A percentile compares a stretch with the other conserved stretches of the same genome.
Evolutionary conservation across 1,140 invertebrate species (phyloP).

Genomic region (Lasaia peninsularis): DNA sequence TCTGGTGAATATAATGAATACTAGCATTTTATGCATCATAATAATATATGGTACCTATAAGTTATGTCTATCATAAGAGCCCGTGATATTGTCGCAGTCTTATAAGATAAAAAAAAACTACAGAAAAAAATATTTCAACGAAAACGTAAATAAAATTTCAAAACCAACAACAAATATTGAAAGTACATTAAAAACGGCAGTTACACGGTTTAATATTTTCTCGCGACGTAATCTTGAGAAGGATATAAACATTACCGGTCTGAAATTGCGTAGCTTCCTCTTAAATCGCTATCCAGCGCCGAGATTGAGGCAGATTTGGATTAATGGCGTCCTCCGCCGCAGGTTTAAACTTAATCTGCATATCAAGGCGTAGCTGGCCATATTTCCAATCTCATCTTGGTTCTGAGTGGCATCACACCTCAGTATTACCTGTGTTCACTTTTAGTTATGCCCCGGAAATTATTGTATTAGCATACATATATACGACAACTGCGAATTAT

Average conservation of each 20-base stretch:
- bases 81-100: too few relatives aligned
- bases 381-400: not conserved
- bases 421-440: not conserved
- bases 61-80: too few relatives aligned
- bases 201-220: not conserved
- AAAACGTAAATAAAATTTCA: too few relatives aligned
- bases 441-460: not conserved
- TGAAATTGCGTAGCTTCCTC: slow-evolving; percentile 10
- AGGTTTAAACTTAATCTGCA: slow-evolving; percentile 23
- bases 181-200: not conserved
- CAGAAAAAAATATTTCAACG: too few relatives aligned
- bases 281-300: slow-evolving; percentile 14
- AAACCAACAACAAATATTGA: not conserved
- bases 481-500: not conserved
- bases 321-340: slow-evolving; percentile 19
- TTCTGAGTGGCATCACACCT: slow-evolving; percentile 3
- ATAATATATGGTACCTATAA: too few relatives aligned
- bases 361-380: slow-evolving; percentile 18
- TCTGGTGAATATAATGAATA: too few relatives aligned
- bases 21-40: too few relatives aligned
- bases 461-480: not conserved
- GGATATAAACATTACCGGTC: slow-evolving; percentile 9
- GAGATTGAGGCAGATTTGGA: slow-evolving; percentile 18
- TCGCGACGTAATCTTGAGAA: slow-evolving; percentile 5
- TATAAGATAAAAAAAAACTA: too few relatives aligned